Conservation (phyloP, 2,888 invertebrate species). For the Chymomyza caudatula region DNA sequence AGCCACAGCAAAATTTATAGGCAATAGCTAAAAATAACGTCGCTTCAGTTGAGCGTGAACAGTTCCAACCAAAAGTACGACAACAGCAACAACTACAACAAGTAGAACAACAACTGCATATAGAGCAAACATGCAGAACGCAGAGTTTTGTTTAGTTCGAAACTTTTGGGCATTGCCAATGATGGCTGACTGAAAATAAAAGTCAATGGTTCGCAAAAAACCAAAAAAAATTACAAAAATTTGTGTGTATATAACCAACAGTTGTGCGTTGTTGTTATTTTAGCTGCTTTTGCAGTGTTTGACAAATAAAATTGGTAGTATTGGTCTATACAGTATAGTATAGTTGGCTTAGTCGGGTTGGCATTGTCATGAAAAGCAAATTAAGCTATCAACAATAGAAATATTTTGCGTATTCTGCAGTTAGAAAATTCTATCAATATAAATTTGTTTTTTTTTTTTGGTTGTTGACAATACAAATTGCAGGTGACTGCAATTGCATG, state of each 20-base stretch:
- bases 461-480: slow-evolving; percentile 21
- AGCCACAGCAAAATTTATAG: slow-evolving; percentile 59
- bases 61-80: slow-evolving; percentile 50
- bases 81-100: slow-evolving; percentile 34
- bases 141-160: slow-evolving; percentile 10
- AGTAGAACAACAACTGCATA: slow-evolving; percentile 39
- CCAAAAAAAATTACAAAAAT: slow-evolving; percentile 32
- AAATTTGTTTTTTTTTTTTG: background rate
- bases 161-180: background rate
- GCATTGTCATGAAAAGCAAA: slow-evolving; percentile 57
- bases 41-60: slow-evolving; percentile 72
- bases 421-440: background rate
- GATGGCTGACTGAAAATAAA: slow-evolving; percentile 50
- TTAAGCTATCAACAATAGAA: slow-evolving; percentile 56
- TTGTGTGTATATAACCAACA: too few relatives aligned
- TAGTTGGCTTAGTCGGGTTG: background rate
- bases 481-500: slow-evolving; percentile 52
- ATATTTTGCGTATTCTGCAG: slow-evolving; percentile 20
- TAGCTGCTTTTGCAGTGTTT: slow-evolving; percentile 8
- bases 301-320: slow-evolving; percentile 2
- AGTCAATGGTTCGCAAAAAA: slow-evolving; percentile 56
- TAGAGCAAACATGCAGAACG: background rate
- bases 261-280: background rate
- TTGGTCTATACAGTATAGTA: background rate
- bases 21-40: slow-evolving; percentile 52